Percentiles rank a stretch among this genome's conserved stretches.
These are phyloP conservation scores for Tribolium freemani DNA, from an alignment of 2,888 invertebrate genomes.

Conservation along the genomic window DNA sequence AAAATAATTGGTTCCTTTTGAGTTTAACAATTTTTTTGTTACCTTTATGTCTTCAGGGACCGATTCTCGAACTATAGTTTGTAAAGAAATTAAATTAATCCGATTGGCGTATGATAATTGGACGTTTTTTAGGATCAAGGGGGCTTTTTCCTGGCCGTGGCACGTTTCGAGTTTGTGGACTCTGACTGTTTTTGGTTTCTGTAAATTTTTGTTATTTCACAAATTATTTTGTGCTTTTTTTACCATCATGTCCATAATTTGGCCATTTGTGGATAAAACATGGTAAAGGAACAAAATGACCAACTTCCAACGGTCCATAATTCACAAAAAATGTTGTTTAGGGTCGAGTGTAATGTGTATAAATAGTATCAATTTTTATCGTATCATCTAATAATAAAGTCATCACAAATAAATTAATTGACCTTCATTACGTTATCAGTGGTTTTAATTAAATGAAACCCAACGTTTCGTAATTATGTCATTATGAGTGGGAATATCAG, in stretches of 20 bases:
- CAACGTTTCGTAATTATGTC: no score
- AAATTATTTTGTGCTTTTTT: not conserved
- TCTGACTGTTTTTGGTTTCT: conserved; percentile 52
- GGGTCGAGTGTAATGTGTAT: not conserved
- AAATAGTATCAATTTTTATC: conserved; percentile 12
- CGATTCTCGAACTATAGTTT: conserved; percentile 41
- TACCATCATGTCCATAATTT: conserved; percentile 13
- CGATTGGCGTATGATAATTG: conserved; percentile 47
- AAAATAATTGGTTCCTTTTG: conserved; percentile 27
- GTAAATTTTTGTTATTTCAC: conserved; percentile 21
- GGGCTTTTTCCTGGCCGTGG: conserved; percentile 46
- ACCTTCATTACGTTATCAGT: not conserved
- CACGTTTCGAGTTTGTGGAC: conserved; percentile 50
- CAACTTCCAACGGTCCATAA: not conserved
- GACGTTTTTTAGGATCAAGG: conserved; percentile 46
- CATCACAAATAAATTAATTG: not conserved
- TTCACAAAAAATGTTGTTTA: not conserved
- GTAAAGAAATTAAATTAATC: conserved; percentile 48
- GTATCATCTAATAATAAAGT: not conserved
- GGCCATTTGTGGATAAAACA: not conserved
- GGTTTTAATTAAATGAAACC: no score
- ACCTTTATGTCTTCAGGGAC: conserved; percentile 48
- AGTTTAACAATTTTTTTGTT: not conserved
- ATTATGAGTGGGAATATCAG: no score
- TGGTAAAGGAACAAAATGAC: not conserved